Conservation (phyloP, 2,888 invertebrate species). For the Zonitis immaculata region DNA sequence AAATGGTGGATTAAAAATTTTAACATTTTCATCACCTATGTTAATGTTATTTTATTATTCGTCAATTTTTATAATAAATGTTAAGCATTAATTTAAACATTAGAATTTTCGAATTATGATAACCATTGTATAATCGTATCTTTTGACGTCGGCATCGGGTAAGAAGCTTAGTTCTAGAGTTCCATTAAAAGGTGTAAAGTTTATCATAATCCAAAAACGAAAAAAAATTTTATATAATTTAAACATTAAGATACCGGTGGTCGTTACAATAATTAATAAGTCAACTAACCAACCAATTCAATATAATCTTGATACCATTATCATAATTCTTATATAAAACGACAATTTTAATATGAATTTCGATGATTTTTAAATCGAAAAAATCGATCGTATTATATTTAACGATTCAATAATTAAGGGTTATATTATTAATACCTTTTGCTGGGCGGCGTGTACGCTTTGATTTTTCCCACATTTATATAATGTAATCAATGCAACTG, state of each 20-base stretch:
- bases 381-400: no score
- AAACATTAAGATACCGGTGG: background rate
- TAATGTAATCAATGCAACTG: slow-evolving; percentile 47
- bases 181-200: slow-evolving; percentile 32
- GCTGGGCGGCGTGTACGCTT: slow-evolving; percentile 52
- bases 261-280: background rate
- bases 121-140: slow-evolving; percentile 29
- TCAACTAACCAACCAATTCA: background rate
- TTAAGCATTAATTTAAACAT: slow-evolving; percentile 24
- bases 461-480: slow-evolving; percentile 46
- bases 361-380: no score
- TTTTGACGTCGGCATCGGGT: slow-evolving; percentile 28
- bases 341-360: no score
- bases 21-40: slow-evolving; percentile 20
- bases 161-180: slow-evolving; percentile 27
- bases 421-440: no score
- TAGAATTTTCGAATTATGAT: slow-evolving; percentile 19
- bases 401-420: no score
- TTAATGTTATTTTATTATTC: slow-evolving; percentile 21
- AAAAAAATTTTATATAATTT: background rate
- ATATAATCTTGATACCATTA: background rate
- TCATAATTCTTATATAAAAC: background rate
- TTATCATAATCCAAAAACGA: slow-evolving; percentile 29
- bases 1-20: background rate
- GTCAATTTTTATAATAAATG: slow-evolving; percentile 11